Conservation (phyloP, 92 coral and sea anemone species). For the Montipora capitata region DNA sequence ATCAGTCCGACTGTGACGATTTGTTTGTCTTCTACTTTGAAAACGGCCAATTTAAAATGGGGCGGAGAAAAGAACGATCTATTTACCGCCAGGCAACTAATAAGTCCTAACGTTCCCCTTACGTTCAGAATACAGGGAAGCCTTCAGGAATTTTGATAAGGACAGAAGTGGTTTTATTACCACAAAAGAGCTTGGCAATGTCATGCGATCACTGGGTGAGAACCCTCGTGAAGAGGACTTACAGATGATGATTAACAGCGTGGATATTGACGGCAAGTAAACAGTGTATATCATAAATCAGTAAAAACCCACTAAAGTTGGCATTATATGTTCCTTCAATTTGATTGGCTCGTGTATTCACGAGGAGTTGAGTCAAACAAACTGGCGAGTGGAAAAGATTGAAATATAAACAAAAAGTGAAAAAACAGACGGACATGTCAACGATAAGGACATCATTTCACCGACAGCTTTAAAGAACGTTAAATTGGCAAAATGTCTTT, state of each 20-base stretch:
- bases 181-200: constrained; percentile 89
- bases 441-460: background rate
- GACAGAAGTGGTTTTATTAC: constrained; percentile 90
- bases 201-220: constrained; percentile 91
- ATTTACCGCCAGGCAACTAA: background rate
- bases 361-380: too few relatives aligned
- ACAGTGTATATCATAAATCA: background rate
- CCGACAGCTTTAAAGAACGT: too few relatives aligned
- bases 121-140: constrained; percentile 81
- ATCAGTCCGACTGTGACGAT: too few relatives aligned
- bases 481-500: too few relatives aligned
- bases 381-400: too few relatives aligned
- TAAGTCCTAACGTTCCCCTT: background rate
- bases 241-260: constrained; percentile 91
- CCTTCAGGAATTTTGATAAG: constrained; percentile 88
- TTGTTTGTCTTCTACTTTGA: too few relatives aligned
- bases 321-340: too few relatives aligned
- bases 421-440: background rate
- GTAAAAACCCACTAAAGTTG: too few relatives aligned
- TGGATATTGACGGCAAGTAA: constrained; percentile 83
- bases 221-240: constrained; percentile 88
- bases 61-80: too few relatives aligned
- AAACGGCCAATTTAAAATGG: too few relatives aligned
- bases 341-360: too few relatives aligned
- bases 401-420: too few relatives aligned